Conservation (phyloP, 2,888 invertebrate genomes). For the Chrysodeixis includens region DNA sequence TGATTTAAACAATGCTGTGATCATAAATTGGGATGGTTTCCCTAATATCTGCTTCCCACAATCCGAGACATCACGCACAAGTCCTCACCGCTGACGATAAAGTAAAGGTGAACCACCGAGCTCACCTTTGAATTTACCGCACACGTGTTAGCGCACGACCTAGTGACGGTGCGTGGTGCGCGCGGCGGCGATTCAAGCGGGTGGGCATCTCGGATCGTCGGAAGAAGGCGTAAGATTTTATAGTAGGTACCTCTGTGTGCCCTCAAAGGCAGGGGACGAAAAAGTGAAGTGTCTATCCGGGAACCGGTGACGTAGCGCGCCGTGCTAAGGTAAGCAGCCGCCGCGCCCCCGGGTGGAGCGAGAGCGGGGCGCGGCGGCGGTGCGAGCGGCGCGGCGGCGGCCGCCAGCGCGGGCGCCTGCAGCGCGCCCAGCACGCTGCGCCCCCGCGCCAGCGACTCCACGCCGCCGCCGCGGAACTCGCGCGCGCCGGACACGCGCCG, state of each 20-base stretch:
- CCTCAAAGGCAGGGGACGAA: constrained; percentile 78
- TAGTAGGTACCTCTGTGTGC: constrained; percentile 72
- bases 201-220: no score
- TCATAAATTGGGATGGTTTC: neutral
- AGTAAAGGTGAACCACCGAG: no score
- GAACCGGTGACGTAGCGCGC: constrained; percentile 94
- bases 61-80: no score
- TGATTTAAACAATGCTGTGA: neutral
- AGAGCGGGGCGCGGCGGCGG: constrained; percentile 33
- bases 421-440: constrained; percentile 54
- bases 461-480: constrained; percentile 40
- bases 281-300: constrained; percentile 84
- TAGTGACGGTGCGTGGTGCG: no score
- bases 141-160: no score
- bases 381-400: constrained; percentile 38
- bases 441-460: constrained; percentile 11
- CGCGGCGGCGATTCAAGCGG: no score
- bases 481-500: constrained; percentile 60
- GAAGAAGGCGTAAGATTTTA: neutral
- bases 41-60: neutral
- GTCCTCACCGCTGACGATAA: no score
- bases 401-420: constrained; percentile 34
- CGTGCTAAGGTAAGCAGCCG: constrained; percentile 94
- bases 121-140: no score
- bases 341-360: constrained; percentile 87